Evolutionary conservation across 2,888 invertebrate genomes (phyloP).

Genomic region (Ophion costatus): DNA sequence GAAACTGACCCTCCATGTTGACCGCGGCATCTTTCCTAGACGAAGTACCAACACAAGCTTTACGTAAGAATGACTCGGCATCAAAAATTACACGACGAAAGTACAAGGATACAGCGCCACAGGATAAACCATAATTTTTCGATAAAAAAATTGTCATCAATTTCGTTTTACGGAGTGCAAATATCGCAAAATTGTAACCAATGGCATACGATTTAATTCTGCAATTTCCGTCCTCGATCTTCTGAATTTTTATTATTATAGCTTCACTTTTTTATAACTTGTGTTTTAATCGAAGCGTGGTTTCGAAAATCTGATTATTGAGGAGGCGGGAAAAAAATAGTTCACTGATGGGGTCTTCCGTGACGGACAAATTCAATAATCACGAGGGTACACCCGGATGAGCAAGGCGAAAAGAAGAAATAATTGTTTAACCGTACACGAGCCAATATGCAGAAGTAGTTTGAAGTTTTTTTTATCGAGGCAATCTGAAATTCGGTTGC

Average conservation of each 20-base stretch:
- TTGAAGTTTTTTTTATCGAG: not conserved
- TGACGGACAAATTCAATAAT: not conserved
- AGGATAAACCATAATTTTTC: not conserved
- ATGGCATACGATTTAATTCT: too few relatives aligned
- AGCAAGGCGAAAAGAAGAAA: not conserved
- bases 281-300: not conserved
- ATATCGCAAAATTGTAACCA: too few relatives aligned
- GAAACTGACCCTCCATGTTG: conserved; percentile 97
- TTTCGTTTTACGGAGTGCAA: too few relatives aligned
- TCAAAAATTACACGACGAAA: not conserved
- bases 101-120: not conserved
- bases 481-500: not conserved
- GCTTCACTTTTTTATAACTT: not conserved
- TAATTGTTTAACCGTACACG: not conserved
- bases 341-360: not conserved
- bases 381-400: not conserved
- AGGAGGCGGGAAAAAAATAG: not conserved
- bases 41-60: conserved; percentile 69
- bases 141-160: too few relatives aligned
- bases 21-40: conserved; percentile 95
- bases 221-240: too few relatives aligned
- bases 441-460: not conserved
- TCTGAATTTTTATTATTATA: not conserved
- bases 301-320: not conserved
- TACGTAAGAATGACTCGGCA: not conserved